Base-by-base conservation (phyloP, 2,888 invertebrate species). In the Willowsia nigromaculata region DNA sequence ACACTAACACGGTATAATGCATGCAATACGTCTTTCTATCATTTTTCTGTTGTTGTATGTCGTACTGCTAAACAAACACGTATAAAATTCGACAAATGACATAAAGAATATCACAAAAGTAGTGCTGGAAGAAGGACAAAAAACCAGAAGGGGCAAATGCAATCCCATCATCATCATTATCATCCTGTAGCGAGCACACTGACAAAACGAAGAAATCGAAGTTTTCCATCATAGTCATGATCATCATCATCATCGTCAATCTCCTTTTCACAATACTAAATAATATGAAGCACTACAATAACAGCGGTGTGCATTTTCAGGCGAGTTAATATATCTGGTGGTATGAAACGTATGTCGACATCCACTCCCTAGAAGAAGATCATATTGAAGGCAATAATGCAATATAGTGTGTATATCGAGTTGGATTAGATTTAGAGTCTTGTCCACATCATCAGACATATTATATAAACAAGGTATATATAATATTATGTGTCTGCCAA, bases 391-490 rank as follows among this genome's bases (percentile, higher is more conserved):
- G 47, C 47, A 74, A 74, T 47, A 74, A 71, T 33, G 37, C 37
- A n/a, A n/a, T n/a, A n/a, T n/a, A n/a, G n/a, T n/a, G n/a, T 65
- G 37, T 71, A 43, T 71, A 40, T 71, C 40, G 74, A 74, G 43
- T 47, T 47, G 74, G 47, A 74, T 74, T 74, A 47, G 74, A 74
- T 74, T 74, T 74, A 40, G 47, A 74, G 74, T 43, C 43, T 74
- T 30, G 43, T 9, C 74, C 22, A 47, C 59, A 59, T 27, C 59
- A 59, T 59, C 59, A 59, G 59, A 27, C 59, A 27, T 7, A 27
- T 27, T 59, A 50, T 25, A 74, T 47, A 74, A 47, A 50, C 47
- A 47, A 74, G 25, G 59, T 59, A 59, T 18, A 59, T 59, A n/a
- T n/a, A n/a, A n/a, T n/a, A 27, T 25, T 56, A 56, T 50, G 50